phyloP scores from a whole-genome alignment of 1,140 invertebrate species.

The Achatina immaculata region DNA sequence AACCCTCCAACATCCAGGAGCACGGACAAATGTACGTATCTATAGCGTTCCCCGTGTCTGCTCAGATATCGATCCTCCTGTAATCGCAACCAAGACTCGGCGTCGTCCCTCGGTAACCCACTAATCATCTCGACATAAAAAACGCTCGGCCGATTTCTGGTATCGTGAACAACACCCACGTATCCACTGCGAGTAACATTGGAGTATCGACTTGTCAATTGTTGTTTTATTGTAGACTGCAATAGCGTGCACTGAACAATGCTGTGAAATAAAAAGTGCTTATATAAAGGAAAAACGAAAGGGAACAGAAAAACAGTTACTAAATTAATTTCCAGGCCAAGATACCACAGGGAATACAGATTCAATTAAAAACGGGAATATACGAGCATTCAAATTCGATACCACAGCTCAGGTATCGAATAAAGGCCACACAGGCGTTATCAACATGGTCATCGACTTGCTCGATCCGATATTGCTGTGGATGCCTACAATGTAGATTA shows the following conservation, averaged over 20 bases:
- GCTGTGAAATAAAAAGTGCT: not conserved
- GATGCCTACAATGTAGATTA: not conserved
- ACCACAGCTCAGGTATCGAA: not conserved
- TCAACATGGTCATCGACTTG: not conserved
- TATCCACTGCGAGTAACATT: not conserved
- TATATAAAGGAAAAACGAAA: not conserved
- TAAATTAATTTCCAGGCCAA: too few relatives aligned
- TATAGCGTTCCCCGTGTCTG: not conserved
- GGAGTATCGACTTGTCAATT: too few relatives aligned
- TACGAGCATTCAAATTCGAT: too few relatives aligned
- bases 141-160: not conserved
- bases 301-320: not conserved
- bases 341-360: too few relatives aligned
- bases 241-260: too few relatives aligned
- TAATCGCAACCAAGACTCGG: not conserved
- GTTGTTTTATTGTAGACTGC: too few relatives aligned
- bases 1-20: conserved; percentile 8
- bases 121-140: not conserved
- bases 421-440: not conserved
- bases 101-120: not conserved
- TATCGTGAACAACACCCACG: not conserved
- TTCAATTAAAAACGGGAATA: too few relatives aligned
- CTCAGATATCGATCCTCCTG: not conserved
- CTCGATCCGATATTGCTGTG: not conserved
- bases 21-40: too few relatives aligned